Evolutionary conservation across 2,797 vertebrate genomes (phyloP).

Genomic region (Oreochromis mossambicus): DNA sequence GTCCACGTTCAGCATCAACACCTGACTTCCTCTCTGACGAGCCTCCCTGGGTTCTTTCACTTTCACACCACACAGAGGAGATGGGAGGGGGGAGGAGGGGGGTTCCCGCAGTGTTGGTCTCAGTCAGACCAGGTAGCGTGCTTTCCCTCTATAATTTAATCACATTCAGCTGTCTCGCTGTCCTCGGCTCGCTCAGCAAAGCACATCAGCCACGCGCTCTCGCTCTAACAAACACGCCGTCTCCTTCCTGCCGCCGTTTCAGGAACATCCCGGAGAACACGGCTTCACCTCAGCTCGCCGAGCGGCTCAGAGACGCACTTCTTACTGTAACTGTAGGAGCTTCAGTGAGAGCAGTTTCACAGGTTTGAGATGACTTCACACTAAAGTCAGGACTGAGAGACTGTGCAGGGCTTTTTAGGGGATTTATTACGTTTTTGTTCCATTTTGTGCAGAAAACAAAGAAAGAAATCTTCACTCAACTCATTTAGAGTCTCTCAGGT

Average conservation of each 20-base stretch:
- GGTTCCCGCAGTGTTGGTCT: slow-evolving; percentile 64
- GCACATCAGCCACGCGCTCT: slow-evolving; percentile 39
- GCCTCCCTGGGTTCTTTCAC: slow-evolving; percentile 45
- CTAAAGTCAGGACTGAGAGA: not conserved
- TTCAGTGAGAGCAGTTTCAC: not conserved
- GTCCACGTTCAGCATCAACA: slow-evolving; percentile 48
- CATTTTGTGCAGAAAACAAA: not conserved
- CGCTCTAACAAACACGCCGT: slow-evolving; percentile 58
- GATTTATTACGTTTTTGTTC: not conserved
- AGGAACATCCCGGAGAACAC: slow-evolving; percentile 43
- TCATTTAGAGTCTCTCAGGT: not conserved
- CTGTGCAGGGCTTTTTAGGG: not conserved
- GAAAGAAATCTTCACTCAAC: not conserved
- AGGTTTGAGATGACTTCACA: not conserved
- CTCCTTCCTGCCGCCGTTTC: slow-evolving; percentile 32
- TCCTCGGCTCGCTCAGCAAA: slow-evolving; percentile 63
- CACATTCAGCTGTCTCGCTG: slow-evolving; percentile 72
- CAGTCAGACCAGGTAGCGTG: slow-evolving; percentile 63
- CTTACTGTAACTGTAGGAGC: not conserved
- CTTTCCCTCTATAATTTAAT: slow-evolving; percentile 80
- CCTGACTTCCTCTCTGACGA: slow-evolving; percentile 43
- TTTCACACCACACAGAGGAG: slow-evolving; percentile 19
- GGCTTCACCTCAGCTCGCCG: slow-evolving; percentile 15
- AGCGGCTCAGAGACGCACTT: not conserved
- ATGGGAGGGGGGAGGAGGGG: not conserved